These are phyloP conservation scores for Trachemys scripta DNA, from an alignment of 2,113 vertebrate species.

Conservation along the genomic window DNA sequence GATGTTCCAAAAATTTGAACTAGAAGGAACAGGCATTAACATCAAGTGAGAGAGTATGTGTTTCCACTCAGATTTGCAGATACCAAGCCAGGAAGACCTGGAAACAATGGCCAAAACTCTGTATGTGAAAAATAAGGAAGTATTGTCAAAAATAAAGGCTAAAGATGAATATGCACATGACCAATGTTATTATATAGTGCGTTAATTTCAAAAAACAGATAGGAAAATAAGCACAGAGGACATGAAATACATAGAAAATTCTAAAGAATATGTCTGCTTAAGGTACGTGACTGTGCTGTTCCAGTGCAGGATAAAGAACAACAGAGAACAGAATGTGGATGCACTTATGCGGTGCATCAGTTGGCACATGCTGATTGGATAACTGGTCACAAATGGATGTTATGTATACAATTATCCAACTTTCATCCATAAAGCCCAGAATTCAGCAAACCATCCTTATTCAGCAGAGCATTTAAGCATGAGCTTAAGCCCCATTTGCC, in stretches of 20 bases:
- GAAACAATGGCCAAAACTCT: constrained; percentile 48
- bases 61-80: constrained; percentile 65
- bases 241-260: not conserved
- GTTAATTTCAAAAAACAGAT: constrained; percentile 41
- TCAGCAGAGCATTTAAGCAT: not conserved
- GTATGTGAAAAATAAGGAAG: constrained; percentile 32
- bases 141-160: not conserved
- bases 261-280: not conserved
- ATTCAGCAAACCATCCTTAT: not conserved
- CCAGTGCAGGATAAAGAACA: not conserved
- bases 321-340: not conserved
- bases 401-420: not conserved
- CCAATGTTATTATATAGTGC: not conserved
- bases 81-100: constrained; percentile 61
- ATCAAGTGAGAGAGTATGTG: constrained; percentile 14
- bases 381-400: no score
- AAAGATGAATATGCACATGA: not conserved
- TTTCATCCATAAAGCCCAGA: not conserved
- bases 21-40: constrained; percentile 67
- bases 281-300: not conserved
- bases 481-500: not conserved
- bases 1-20: constrained; percentile 61
- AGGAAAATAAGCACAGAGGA: constrained; percentile 16
- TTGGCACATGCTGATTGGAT: no score
- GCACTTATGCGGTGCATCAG: no score